Base-by-base conservation (phyloP, 2,113 vertebrate genomes). In the Nothocercus nigrocapillus region DNA sequence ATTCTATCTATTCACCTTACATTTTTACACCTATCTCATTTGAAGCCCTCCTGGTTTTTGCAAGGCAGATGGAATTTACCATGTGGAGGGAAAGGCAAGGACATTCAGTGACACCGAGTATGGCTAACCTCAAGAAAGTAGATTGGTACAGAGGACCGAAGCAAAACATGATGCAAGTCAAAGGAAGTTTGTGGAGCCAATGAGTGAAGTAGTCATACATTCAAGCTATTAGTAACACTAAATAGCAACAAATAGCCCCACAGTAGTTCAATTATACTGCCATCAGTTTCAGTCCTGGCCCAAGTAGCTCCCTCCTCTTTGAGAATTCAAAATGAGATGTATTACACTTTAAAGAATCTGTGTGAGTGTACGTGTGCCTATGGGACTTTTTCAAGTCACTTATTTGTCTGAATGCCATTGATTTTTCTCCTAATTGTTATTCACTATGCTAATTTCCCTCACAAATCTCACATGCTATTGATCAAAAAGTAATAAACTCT, bases 321-420 rank as follows among this genome's bases (percentile, higher is more conserved):
- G 91, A 90, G 95, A 98, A 98, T 98, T 98, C 64, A 5, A 97
- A 98, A 98, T 98, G 91, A 98, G 97, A 97, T 94, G 92, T 89
- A 97, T 98, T 98, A 96, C 95, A 97, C 88, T 98, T 97, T 97
- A 97, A 97, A 96, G 96, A 97, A 97, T 97, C 93, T 90, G 89
- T 94, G 63, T 80, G 91, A 96, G 95, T 91, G 45, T 88, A 75
- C 68, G 77, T 87, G 91, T 97, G 97, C 98, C 98, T 98, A 91
- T 97, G 95, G 98, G 98, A 98, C 95, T 97, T 98, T 98, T 97
- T 97, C 97, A 98, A 98, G 97, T 97, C 97, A 97, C 96, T 97
- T 98, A 98, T 99, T 99, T 99, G 98, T 98, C 98, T 97, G 98
- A 99, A 98, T 98, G 98, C 97, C 96, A 99, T 99, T 97, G 99